Conservation (phyloP, 37 sponge, comb jelly and placozoan genomes). For the Oopsacas minuta region DNA sequence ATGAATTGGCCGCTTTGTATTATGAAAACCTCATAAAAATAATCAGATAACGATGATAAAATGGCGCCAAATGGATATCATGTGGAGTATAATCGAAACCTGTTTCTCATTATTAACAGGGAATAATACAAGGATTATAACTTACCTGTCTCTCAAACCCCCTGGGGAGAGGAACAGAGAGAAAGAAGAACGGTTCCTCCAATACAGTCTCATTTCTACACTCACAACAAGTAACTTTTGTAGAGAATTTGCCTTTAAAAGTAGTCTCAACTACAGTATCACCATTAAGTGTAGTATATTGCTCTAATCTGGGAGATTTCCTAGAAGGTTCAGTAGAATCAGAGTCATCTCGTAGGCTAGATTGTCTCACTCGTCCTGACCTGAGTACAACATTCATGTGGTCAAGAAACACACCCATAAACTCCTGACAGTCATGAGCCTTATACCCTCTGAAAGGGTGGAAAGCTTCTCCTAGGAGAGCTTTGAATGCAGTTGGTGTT, state of each 20-base stretch:
- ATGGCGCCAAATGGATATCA: too few species aligned
- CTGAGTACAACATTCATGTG: neutral
- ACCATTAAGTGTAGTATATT: neutral
- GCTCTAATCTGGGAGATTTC: neutral
- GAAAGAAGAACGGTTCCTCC: constrained; percentile 59
- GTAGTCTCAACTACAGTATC: neutral
- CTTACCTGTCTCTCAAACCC: constrained; percentile 45
- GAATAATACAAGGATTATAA: neutral
- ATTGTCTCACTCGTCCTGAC: neutral
- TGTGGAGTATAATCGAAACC: too few species aligned
- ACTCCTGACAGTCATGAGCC: constrained; percentile 72
- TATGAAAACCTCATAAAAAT: too few species aligned
- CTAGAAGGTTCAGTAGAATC: neutral
- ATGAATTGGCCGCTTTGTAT: too few species aligned
- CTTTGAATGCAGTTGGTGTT: constrained; percentile 31
- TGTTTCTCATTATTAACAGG: too few species aligned
- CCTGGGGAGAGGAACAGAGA: constrained; percentile 55
- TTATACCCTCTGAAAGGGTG: constrained; percentile 42
- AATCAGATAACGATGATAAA: too few species aligned
- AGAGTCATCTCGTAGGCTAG: neutral
- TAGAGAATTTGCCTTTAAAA: neutral
- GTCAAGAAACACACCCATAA: constrained; percentile 54
- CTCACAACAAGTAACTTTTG: constrained; percentile 22
- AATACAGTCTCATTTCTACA: constrained; percentile 36
- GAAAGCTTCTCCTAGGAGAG: constrained; percentile 34